Conservation (phyloP, 2,797 vertebrate species). For the Acipenser ruthenus region DNA sequence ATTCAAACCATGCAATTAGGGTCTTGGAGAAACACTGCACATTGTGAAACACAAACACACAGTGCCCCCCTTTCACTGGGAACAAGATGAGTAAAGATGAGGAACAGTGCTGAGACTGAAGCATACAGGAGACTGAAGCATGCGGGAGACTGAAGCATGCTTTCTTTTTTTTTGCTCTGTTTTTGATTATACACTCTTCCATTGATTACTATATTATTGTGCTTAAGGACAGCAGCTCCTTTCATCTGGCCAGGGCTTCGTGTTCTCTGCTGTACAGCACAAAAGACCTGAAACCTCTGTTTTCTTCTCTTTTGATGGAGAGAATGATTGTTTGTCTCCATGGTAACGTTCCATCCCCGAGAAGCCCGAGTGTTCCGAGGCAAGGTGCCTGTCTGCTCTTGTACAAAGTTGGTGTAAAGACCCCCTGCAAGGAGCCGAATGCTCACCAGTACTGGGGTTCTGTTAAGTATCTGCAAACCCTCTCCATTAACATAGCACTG, state of each 20-base stretch:
- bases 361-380: constrained; percentile 1
- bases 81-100: no score
- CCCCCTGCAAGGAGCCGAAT: constrained; percentile 33
- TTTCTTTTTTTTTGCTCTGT: constrained; percentile 14
- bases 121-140: no score
- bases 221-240: constrained; percentile 74
- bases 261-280: constrained; percentile 54
- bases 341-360: constrained; percentile 56
- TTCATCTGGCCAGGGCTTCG: constrained; percentile 72
- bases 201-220: constrained; percentile 86
- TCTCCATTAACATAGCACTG: background rate
- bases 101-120: background rate
- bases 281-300: constrained; percentile 62
- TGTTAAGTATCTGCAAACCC: constrained; percentile 6
- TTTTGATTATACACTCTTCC: constrained; percentile 59
- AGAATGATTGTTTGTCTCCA: constrained; percentile 73
- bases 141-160: background rate
- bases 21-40: no score
- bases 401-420: background rate
- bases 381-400: constrained; percentile 19
- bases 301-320: constrained; percentile 67
- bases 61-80: no score
- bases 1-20: no score
- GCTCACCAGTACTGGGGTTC: constrained; percentile 25
- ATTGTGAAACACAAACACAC: no score